Base-by-base conservation (phyloP, 2,888 invertebrate species). In the Volucella inflata region DNA sequence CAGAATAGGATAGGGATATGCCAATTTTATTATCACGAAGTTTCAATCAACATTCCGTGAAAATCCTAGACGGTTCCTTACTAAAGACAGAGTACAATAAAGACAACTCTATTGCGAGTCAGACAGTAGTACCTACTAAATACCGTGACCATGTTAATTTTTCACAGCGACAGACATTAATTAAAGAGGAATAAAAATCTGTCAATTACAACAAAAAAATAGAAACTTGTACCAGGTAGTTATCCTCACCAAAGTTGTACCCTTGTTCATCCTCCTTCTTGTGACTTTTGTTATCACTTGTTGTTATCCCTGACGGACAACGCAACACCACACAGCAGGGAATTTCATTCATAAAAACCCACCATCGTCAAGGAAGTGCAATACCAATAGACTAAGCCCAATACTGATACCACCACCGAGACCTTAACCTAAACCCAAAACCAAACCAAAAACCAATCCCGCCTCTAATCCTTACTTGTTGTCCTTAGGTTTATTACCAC, bases 301-400 rank as follows among this genome's bases (percentile, higher is more conserved):
- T 50, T 80, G 53, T 80, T 55, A 59, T 79, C 60, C 6, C 46
- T 60, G 53, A 72, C 67, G 60, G 60, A 14, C 42, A 42, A 64
- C 74, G 60, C 21, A 68, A 89, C 88, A 76, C 51, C 55, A 72
- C 88, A 53, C 88, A 89, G 88, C 88, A 51, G 88, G 88, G 83
- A 85, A 83, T 79, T 89, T 89, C 88, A 89, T 89, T 89, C 88
- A 89, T 88, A 68, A 87, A 82, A 76, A 78, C 36, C 30, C 59
- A 40, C 59, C 71, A 30, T 21, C 11, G 44, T 44, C 74, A 40
- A 80, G 60, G 59, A 71, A 64, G 51, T 59, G 71, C 71, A 65
- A 65, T 71, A 42, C 30, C 21, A 21, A 21, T 30, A 6, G 30
- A 30, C 30, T 30, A 6, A 36, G 38, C 46, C 38, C 44, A n/a